Percentiles rank a stretch among this genome's conserved stretches.
These are phyloP conservation scores for Plumapathes pennacea DNA, from an alignment of 92 coral and sea anemone species.

Conservation along the genomic window DNA sequence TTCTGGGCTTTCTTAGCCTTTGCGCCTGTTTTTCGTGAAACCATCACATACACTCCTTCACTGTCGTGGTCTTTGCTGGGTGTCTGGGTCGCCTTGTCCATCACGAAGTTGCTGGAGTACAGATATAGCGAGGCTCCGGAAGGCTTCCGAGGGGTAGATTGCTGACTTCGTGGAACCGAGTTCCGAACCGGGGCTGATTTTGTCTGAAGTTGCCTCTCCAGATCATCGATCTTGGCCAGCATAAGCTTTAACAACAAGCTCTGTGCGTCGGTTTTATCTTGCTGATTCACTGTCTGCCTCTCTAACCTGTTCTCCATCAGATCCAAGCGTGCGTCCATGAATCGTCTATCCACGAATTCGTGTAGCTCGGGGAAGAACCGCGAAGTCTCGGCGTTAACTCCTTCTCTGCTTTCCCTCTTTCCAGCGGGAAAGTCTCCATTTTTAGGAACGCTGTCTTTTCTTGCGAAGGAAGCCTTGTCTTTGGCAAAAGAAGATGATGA, in stretches of 20 bases:
- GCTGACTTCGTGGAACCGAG: conserved; percentile 3
- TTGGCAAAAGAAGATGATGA: no score
- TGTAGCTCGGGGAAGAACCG: conserved; percentile 35
- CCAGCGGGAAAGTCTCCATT: no score
- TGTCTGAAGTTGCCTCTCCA: conserved; percentile 46
- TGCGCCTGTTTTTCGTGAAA: conserved; percentile 52
- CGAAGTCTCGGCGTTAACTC: no score
- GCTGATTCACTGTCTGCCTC: conserved; percentile 26
- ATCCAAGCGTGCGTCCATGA: conserved; percentile 60
- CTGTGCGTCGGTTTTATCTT: conserved; percentile 30
- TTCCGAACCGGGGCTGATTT: conserved; percentile 5
- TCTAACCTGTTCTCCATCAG: conserved; percentile 55
- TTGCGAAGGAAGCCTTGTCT: no score
- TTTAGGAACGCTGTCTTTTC: no score
- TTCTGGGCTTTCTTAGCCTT: conserved; percentile 64
- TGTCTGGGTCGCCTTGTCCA: conserved; percentile 74
- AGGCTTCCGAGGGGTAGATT: not conserved
- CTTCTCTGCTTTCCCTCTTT: no score
- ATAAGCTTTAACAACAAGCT: conserved; percentile 44
- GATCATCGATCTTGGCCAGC: conserved; percentile 53
- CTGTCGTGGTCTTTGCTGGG: conserved; percentile 59
- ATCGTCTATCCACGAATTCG: conserved; percentile 43
- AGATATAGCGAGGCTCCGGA: conserved; percentile 11
- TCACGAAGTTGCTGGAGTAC: conserved; percentile 53
- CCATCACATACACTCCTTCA: conserved; percentile 68